Evolutionary conservation across 2,888 invertebrate genomes (phyloP), one percentile per base, ranked within the genome.

Genomic region (Laspeyria flexula): DNA sequence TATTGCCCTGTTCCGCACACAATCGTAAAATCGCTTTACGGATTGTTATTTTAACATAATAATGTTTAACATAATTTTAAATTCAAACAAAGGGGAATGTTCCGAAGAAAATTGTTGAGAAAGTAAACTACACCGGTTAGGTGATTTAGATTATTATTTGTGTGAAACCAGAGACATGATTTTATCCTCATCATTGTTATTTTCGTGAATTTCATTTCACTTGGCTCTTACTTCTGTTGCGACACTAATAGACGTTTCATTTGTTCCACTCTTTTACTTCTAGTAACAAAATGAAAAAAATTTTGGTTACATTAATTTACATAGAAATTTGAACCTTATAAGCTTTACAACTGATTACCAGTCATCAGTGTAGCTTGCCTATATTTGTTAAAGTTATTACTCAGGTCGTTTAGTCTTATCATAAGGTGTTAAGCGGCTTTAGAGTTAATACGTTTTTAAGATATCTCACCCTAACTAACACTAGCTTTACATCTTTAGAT

Each of bases 1-100:
- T 60, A 54, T 55, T 53, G 62, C 58, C 55, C 61, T 65, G 65
- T 79, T 72, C 76, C 75, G 73, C 75, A 65, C 72, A 68, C 78
- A 78, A 77, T 80, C 71, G 78, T 71, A 58, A 78, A 81, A 83
- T 77, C 70, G 72, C 68, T 77, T 74, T 77, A 75, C 79, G 75
- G 71, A 65, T 73, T 71, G 73, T 80, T 79, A 67, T 78, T 75
- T 60, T 64, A 69, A 67, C 68, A 63, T 70, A 65, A 74, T 71
- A 73, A 75, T 73, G 70, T 77, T 77, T 70, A 76, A 76, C 74
- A 68, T 73, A 73, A 79, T 77, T 73, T 72, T 71, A 73, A 67
- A 73, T 60, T 63, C 63, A 43, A 63, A 70, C 71, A 68, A 68
- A 58, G 54, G 65, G 60, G 60, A 73, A 73, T 71, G 44, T 6